A percentile compares a stretch with the other conserved stretches of the same genome.
These are phyloP conservation scores for Thereva nobilitata DNA, from an alignment of 2,888 invertebrate genomes.

Conservation along the genomic window DNA sequence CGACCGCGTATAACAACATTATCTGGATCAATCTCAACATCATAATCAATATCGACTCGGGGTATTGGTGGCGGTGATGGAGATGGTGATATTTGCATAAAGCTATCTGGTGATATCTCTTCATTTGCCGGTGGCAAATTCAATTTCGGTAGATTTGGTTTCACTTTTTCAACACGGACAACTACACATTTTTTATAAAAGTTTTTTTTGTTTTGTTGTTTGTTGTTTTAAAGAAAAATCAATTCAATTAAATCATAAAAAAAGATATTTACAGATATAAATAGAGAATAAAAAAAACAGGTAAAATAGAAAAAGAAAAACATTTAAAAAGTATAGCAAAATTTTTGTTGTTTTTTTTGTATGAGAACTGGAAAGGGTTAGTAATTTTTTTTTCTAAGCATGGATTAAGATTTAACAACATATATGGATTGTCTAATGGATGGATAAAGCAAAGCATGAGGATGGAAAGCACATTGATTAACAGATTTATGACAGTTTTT, in stretches of 20 bases:
- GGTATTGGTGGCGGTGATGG: constrained; percentile 53
- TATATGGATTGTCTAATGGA: no score
- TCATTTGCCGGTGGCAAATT: constrained; percentile 55
- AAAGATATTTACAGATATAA: no score
- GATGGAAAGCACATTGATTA: no score
- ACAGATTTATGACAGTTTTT: no score
- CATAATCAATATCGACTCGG: constrained; percentile 52
- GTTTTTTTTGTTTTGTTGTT: constrained; percentile 3
- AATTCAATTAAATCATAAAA: not conserved
- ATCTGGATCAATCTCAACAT: constrained; percentile 57
- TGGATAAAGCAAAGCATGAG: no score
- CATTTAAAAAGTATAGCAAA: no score
- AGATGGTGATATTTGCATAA: constrained; percentile 39
- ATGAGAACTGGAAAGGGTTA: no score
- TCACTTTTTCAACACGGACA: constrained; percentile 58
- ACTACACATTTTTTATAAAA: constrained; percentile 47
- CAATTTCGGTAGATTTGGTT: constrained; percentile 57
- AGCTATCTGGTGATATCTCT: constrained; percentile 39
- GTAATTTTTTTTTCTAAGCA: no score
- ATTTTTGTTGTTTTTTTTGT: no score
- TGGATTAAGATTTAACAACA: no score
- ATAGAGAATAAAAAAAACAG: not conserved
- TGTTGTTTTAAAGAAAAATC: constrained; percentile 3
- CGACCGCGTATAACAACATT: constrained; percentile 51
- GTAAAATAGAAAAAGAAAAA: not conserved